Evolutionary conservation across 2,113 vertebrate species (phyloP).

Genomic region (Xerus inauris): DNA sequence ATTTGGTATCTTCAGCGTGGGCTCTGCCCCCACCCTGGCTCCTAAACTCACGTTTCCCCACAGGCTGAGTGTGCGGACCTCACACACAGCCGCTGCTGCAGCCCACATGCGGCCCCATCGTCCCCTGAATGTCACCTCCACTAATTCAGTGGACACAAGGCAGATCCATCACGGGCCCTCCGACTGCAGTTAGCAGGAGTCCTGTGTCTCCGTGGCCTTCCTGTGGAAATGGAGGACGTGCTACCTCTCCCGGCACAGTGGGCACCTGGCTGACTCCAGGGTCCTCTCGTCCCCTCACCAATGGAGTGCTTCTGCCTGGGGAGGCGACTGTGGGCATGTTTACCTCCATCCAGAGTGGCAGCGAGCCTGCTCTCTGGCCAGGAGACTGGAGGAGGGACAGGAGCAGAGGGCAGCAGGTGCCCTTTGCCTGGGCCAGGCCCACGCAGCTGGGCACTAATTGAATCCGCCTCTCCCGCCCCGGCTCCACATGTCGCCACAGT

Average conservation of each 20-base stretch:
- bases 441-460: rapidly evolving
- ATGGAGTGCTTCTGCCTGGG: not conserved
- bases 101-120: not conserved
- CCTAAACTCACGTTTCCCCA: not conserved
- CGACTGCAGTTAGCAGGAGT: not conserved
- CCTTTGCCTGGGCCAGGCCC: not conserved
- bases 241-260: rapidly evolving
- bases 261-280: not conserved
- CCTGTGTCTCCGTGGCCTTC: not conserved
- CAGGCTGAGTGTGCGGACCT: slow-evolving; percentile 56
- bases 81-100: slow-evolving; percentile 21
- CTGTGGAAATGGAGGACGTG: rapidly evolving
- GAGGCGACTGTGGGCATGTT: rapidly evolving
- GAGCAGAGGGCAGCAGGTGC: not conserved
- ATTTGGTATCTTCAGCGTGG: slow-evolving; percentile 51
- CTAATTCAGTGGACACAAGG: not conserved
- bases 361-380: rapidly evolving
- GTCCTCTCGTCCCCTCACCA: not conserved
- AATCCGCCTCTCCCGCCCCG: not conserved
- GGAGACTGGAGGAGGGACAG: not conserved
- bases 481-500: rapidly evolving
- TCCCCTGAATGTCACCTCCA: not conserved
- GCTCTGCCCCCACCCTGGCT: not conserved
- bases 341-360: not conserved
- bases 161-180: not conserved